These are phyloP conservation scores for Cercopithecus mona DNA, from an alignment of 2,113 vertebrate species.

Conservation along the genomic window DNA sequence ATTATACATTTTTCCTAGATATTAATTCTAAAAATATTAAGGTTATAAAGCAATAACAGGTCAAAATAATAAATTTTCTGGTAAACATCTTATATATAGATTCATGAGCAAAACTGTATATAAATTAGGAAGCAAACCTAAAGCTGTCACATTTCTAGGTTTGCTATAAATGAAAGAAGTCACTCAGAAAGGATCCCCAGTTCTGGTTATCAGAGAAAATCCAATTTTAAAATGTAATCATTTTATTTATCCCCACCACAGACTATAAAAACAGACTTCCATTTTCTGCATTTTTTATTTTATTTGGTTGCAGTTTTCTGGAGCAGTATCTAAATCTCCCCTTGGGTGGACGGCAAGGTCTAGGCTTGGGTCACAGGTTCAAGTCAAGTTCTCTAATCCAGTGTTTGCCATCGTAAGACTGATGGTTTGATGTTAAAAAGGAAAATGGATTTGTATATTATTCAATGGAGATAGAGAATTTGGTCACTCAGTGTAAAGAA, in stretches of 20 bases:
- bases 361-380: background rate
- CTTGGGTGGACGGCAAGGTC: background rate
- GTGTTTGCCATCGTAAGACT: background rate
- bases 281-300: slow-evolving; percentile 27
- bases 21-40: slow-evolving; percentile 54
- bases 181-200: slow-evolving; percentile 22
- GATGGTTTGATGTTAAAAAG: background rate
- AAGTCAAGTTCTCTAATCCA: background rate
- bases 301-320: background rate
- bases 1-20: slow-evolving; percentile 25
- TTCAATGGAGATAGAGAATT: background rate
- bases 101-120: slow-evolving; percentile 52
- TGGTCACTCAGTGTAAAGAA: background rate
- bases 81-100: slow-evolving; percentile 55
- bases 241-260: background rate
- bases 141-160: slow-evolving; percentile 17
- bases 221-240: slow-evolving; percentile 39
- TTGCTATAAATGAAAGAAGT: background rate
- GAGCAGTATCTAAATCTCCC: background rate
- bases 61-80: slow-evolving; percentile 47
- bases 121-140: slow-evolving; percentile 51
- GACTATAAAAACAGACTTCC: background rate
- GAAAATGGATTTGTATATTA: background rate
- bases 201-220: slow-evolving; percentile 61
- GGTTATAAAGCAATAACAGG: slow-evolving; percentile 36